Evolutionary conservation across 2,888 invertebrate genomes (phyloP), one percentile per base, ranked within the genome.

Genomic region (Hartigia nigra): DNA sequence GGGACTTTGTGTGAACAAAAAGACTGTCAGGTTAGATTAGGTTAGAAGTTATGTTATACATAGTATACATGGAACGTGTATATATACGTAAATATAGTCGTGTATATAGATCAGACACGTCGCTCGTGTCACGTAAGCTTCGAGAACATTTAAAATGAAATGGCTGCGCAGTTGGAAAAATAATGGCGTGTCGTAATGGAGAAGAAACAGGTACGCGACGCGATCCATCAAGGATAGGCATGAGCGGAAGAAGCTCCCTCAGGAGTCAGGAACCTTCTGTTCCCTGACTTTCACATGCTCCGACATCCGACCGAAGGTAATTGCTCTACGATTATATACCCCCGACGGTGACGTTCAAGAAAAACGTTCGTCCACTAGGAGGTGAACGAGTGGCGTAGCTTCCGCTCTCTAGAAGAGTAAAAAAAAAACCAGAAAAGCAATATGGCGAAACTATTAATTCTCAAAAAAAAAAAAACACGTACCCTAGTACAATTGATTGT

Each of bases 401-500:
- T 1, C 5, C 2, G 1, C 9, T 5, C 39, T 1, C 23, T 9
- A 23, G 1, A 0, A 1, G 14, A 23, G 1, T 23, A 1, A 14
- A 5, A 0, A 23, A 39, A 39, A 39, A 39, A 23, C 0, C 1
- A 39, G 5, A 23, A 39, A 39, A 39, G 5, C 39, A 39, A 5
- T 5, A 39, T 39, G 39, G 14, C 39, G 14, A 14, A 14, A 0
- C 5, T 4, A 39, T 35, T 9, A 55, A 34, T 34, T 34, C 14
- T 9, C n/a, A n/a, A n/a, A 39, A 39, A 55, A 39, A 23, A 55
- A 5, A 14, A 14, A 35, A 35, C 35, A 4, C 35, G 4, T 34
- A 34, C 35, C 23, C 55, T 9, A 23, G 23, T 9, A 55, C 2
- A 9, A 2, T 23, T 23, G 1, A 55, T 23, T 23, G 23, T 23